Conservation (phyloP, 2,888 invertebrate species). For the Lasioglossum vierecki region DNA sequence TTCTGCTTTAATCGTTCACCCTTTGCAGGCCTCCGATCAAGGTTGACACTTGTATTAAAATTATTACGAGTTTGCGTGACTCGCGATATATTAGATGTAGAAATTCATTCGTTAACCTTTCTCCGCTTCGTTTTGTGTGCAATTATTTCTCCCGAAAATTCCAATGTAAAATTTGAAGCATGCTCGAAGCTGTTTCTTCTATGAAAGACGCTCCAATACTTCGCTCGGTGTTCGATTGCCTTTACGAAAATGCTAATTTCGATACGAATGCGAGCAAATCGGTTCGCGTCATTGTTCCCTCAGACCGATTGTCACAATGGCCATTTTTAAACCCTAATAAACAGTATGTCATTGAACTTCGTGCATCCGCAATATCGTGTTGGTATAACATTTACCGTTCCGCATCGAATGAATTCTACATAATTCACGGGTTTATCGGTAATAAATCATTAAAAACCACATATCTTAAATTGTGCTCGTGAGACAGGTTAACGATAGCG, state of each 20-base stretch:
- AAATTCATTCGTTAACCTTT: neutral
- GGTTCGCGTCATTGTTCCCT: constrained; percentile 60
- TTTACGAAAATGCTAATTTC: constrained; percentile 64
- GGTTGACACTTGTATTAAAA: neutral
- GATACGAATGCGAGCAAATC: constrained; percentile 51
- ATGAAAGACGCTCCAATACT: constrained; percentile 27
- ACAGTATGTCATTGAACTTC: constrained; percentile 61
- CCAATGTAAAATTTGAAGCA: too few species aligned
- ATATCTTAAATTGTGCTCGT: neutral
- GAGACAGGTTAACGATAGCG: neutral
- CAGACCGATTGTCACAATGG: constrained; percentile 57
- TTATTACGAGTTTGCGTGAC: neutral
- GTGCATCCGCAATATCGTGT: neutral
- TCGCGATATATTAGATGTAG: neutral
- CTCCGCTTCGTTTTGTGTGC: neutral
- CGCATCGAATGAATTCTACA: neutral
- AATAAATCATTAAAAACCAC: neutral
- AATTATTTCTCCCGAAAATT: neutral
- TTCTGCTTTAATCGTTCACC: neutral
- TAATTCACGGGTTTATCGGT: neutral
- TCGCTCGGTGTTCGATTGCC: constrained; percentile 43
- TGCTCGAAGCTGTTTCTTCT: neutral
- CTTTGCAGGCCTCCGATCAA: neutral
- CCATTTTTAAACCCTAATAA: constrained; percentile 56
- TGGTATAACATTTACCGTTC: neutral